Conservation (phyloP, 2,113 vertebrate species). For the Sitta europaea region DNA sequence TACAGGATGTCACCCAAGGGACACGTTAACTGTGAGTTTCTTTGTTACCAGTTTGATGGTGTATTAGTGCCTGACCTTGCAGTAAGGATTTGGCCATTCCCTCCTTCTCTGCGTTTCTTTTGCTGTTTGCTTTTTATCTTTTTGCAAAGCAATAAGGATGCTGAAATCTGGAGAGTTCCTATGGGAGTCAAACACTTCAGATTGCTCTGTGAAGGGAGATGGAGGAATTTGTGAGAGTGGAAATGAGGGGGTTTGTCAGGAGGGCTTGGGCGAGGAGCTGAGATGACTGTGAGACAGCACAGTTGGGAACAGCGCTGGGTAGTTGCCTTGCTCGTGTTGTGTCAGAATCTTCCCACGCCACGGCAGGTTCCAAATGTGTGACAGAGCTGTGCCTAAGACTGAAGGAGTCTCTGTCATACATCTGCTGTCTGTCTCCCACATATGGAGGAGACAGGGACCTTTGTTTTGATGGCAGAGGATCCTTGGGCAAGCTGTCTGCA, state of each 20-base stretch:
- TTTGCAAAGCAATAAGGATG: background rate
- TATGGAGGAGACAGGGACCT: background rate
- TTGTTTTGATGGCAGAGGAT: background rate
- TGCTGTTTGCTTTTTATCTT: conserved; percentile 37
- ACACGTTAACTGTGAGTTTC: conserved; percentile 56
- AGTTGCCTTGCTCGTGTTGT: background rate
- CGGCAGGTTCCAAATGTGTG: fast-evolving
- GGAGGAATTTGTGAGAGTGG: background rate
- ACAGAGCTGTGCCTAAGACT: background rate
- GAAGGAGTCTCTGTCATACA: background rate
- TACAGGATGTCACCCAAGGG: conserved; percentile 53
- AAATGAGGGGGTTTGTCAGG: background rate
- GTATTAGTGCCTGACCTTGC: conserved; percentile 70
- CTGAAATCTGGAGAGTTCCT: background rate
- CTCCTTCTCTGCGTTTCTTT: background rate
- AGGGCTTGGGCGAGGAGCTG: fast-evolving
- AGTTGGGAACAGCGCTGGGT: fast-evolving
- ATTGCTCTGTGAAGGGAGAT: background rate
- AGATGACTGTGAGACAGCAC: background rate
- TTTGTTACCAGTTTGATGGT: conserved; percentile 59
- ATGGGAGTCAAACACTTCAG: background rate
- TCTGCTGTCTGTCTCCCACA: background rate
- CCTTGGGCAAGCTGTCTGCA: background rate
- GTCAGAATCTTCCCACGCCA: background rate
- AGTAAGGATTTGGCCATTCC: background rate